Conservation (phyloP, 2,797 vertebrate species). For the Pipistrellus nathusii region DNA sequence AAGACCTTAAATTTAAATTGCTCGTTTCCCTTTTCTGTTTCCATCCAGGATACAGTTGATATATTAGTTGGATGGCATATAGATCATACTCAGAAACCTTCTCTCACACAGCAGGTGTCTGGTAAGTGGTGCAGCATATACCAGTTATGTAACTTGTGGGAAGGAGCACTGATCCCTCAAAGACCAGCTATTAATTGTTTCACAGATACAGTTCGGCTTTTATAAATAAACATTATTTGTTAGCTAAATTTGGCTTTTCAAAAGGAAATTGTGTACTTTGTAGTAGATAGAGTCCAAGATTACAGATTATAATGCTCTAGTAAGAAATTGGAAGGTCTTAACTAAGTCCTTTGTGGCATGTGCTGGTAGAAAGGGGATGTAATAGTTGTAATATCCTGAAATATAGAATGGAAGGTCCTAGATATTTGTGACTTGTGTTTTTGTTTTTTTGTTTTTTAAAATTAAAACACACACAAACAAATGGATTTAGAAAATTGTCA, state of each 20-base stretch:
- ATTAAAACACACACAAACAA: neutral
- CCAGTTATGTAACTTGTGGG: neutral
- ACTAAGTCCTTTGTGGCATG: neutral
- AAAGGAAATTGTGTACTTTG: neutral
- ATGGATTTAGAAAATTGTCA: neutral
- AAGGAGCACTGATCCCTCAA: neutral
- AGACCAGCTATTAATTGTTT: conserved; percentile 42
- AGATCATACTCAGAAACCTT: conserved; percentile 97
- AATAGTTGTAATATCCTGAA: neutral
- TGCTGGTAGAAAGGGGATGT: neutral
- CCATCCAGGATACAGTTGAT: conserved; percentile 97
- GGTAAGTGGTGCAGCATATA: conserved; percentile 88
- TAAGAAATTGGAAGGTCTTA: conserved; percentile 30
- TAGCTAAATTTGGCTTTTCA: conserved; percentile 44
- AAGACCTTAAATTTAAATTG: conserved; percentile 53
- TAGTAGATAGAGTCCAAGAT: neutral
- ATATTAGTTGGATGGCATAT: conserved; percentile 99
- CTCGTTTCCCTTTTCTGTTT: conserved; percentile 50
- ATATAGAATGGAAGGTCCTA: neutral
- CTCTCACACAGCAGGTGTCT: conserved; percentile 96
- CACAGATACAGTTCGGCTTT: neutral
- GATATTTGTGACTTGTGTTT: conserved; percentile 24
- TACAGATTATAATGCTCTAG: neutral
- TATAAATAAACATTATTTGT: conserved; percentile 5
- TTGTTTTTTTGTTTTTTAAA: neutral